Conservation (phyloP, 2,797 vertebrate genomes). For the Agapornis canus region DNA sequence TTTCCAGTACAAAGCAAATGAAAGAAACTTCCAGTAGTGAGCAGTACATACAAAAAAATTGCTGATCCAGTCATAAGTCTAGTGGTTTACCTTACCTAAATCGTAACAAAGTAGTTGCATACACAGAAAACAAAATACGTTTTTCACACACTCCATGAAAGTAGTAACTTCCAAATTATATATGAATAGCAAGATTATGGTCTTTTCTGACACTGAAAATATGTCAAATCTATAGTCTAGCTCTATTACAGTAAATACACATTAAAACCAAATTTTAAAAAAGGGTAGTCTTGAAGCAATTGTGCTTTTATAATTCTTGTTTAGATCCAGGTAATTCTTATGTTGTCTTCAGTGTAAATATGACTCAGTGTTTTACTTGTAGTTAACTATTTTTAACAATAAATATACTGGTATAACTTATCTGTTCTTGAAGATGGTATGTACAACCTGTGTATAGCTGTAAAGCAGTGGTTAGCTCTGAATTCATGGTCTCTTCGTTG, state of each 20-base stretch:
- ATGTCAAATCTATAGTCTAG: conserved; percentile 27
- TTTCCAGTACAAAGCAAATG: neutral
- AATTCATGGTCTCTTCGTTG: neutral
- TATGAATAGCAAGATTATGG: conserved; percentile 12
- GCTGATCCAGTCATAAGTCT: neutral
- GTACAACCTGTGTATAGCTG: neutral
- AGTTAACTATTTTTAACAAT: conserved; percentile 16
- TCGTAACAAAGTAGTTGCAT: neutral
- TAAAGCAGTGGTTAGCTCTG: neutral
- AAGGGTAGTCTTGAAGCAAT: neutral
- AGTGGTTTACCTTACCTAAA: neutral
- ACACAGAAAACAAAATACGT: neutral
- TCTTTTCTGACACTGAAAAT: conserved; percentile 46
- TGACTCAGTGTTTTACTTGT: neutral
- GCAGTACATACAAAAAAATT: neutral
- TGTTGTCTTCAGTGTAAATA: neutral
- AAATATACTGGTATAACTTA: neutral
- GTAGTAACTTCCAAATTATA: conserved; percentile 10
- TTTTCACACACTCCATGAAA: neutral
- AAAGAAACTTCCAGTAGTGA: neutral
- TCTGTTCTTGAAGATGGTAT: neutral
- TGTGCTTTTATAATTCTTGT: neutral
- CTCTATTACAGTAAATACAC: neutral
- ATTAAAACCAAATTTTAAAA: conserved; percentile 54
- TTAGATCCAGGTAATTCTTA: conserved; percentile 22